Base-by-base conservation (phyloP, 2,797 vertebrate species). In the Premnoplex brunnescens region DNA sequence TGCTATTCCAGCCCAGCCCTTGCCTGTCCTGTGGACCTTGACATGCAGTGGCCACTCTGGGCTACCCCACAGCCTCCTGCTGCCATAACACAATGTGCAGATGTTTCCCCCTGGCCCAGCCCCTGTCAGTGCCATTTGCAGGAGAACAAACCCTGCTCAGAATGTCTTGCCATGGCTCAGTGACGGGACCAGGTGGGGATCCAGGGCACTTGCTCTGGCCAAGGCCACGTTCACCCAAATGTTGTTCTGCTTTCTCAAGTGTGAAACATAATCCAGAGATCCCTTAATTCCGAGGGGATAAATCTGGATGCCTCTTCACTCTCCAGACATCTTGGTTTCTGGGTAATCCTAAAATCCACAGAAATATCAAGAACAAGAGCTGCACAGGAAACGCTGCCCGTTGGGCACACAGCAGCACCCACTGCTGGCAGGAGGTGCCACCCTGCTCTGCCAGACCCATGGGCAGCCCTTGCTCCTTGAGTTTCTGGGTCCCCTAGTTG, bases 11-110 rank as follows among this genome's bases (percentile, higher is more conserved):
- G 59, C 46, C 54, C 20, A 8, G 34, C 54, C 13, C 59, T n/a
- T 41, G 19, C 54, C 59, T 44, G 3, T 52, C 81, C 37, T 34
- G 2, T 14, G 62, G 23, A 52, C 8, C 26, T 18, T 0, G 0
- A 0, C 1, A 15, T 12, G 55, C 55, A 26, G 5, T 8, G 37
- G 37, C 7, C 3, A 0, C 39, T 46, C 44, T 12, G 18, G 24
- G 69, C 71, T 81, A 66, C 56, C n/a, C 52, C 27, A 18, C 56
- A n/a, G 51, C 64, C 66, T n/a, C 17, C 39, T 30, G 23, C 19
- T 81, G 71, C 43, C 7, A 0, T 54, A 44, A 14, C 16, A 0
- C 0, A 6, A 9, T 26, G 39, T 91, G 81, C 81, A 69, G 82
- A 26, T 3, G 7, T 55, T 87, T 88, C 56, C 83, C 89, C 43